Base-by-base conservation (phyloP, 2,113 vertebrate species). In the Rhegmatorhina hoffmannsi region DNA sequence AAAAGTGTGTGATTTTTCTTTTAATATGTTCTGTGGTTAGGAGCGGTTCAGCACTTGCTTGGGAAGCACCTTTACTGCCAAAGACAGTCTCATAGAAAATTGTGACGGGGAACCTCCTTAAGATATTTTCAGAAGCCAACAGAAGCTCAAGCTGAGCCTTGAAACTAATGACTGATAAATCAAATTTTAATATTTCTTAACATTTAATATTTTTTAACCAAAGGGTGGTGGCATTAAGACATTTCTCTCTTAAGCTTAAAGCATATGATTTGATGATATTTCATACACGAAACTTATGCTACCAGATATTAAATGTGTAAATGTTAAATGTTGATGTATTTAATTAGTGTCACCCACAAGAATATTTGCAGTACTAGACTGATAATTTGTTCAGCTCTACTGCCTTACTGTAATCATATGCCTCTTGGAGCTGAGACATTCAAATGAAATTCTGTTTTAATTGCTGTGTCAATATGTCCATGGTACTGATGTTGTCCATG, bases 341-440 rank as follows among this genome's bases (percentile, higher is more conserved):
- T 87, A 81, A 91, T 89, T 91, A 83, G 53, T 63, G 47, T 58
- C 50, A 93, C 21, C 52, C 47, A 75, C 64, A 84, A 78, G 33
- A 78, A 86, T 52, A 63, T 90, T 95, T 90, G 43, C n/a, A 40
- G 46, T 66, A 67, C 18, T 29, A 86, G 28, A 16, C 6, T 69
- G 53, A 80, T 58, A 85, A 95, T 81, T 93, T 78, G 38, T 94
- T 92, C 68, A 84, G 59, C 43, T 92, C 64, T 88, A 5, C 47
- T 92, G 80, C 52, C 29, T 89, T 83, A 31, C 17, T 88, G 85
- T 77, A 88, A 81, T 92, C 34, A 15, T 31, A 34, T 16, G 74
- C 20, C 13, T 90, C 75, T 89, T 70, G 47, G 38, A 92, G 25
- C 36, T 44, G 43, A 87, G 76, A 33, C 63, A 74, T 90, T 62